Evolutionary conservation across 1,140 invertebrate genomes (phyloP).

Genomic region (Trialeurodes vaporariorum): DNA sequence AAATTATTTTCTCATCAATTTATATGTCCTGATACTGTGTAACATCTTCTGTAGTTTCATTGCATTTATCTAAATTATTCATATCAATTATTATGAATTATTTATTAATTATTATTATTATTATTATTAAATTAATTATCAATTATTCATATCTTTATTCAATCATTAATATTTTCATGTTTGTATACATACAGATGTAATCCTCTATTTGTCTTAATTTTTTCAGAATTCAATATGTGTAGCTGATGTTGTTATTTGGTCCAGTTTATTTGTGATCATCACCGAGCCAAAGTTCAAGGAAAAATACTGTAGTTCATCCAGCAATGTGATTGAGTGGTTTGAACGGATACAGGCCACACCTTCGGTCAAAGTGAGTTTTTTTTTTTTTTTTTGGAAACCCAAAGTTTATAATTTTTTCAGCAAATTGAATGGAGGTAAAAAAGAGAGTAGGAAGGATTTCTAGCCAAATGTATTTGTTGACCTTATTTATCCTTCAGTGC

Average conservation of each 20-base stretch:
- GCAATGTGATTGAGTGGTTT: constrained; percentile 32
- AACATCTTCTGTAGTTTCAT: too few species aligned
- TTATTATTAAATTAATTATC: constrained; percentile 7
- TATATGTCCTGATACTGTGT: too few species aligned
- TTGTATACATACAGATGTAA: too few species aligned
- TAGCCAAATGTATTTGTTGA: neutral
- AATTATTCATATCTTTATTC: too few species aligned
- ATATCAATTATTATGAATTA: too few species aligned
- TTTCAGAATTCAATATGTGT: constrained; percentile 24
- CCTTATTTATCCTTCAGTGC: neutral
- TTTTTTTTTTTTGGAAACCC: constrained; percentile 5
- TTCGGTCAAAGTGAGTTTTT: constrained; percentile 26
- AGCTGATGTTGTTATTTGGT: constrained; percentile 33
- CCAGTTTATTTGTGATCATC: constrained; percentile 30
- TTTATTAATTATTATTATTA: constrained; percentile 11
- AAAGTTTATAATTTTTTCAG: constrained; percentile 1
- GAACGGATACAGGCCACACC: constrained; percentile 21
- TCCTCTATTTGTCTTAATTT: constrained; percentile 9
- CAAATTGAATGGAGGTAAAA: constrained; percentile 12
- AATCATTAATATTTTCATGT: too few species aligned
- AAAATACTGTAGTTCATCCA: constrained; percentile 20
- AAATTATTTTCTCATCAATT: too few species aligned
- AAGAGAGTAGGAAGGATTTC: constrained; percentile 3
- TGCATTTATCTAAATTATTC: too few species aligned
- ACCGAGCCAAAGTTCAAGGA: constrained; percentile 24